These are phyloP conservation scores for Drosophila sechellia DNA, from an alignment of 1,140 invertebrate genomes.

Conservation along the genomic window DNA sequence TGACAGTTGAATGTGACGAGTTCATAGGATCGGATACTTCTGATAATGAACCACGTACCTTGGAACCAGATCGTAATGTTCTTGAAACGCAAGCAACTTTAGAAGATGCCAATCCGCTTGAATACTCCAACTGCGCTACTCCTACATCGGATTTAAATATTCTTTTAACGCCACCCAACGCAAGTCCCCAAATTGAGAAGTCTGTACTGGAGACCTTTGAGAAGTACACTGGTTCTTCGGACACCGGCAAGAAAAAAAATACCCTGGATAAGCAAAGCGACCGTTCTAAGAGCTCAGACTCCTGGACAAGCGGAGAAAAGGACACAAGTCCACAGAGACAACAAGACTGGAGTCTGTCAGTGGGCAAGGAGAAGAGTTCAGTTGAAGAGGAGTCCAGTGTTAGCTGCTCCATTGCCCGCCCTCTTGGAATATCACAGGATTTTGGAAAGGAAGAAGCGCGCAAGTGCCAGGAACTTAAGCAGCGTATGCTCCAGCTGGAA, in stretches of 20 bases:
- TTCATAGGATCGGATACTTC: slow-evolving; percentile 86
- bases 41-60: slow-evolving; percentile 81
- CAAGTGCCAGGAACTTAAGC: slow-evolving; percentile 83
- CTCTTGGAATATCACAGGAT: slow-evolving; percentile 90
- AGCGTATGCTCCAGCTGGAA: slow-evolving; percentile 78
- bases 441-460: slow-evolving; percentile 87
- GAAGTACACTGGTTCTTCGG: slow-evolving; percentile 61
- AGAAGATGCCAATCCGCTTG: slow-evolving; percentile 77
- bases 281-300: slow-evolving; percentile 88
- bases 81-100: slow-evolving; percentile 79
- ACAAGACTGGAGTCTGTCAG: slow-evolving; percentile 85
- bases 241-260: slow-evolving; percentile 80
- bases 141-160: slow-evolving; percentile 81
- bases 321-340: slow-evolving; percentile 85
- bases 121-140: slow-evolving; percentile 80
- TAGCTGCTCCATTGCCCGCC: slow-evolving; percentile 91
- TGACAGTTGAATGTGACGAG: slow-evolving; percentile 88
- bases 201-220: slow-evolving; percentile 77
- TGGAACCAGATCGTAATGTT: slow-evolving; percentile 77
- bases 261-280: slow-evolving; percentile 87
- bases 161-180: slow-evolving; percentile 78
- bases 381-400: slow-evolving; percentile 91
- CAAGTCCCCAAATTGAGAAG: slow-evolving; percentile 79
- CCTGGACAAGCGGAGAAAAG: slow-evolving; percentile 87
- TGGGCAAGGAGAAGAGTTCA: slow-evolving; percentile 86